Evolutionary conservation across 1,140 invertebrate genomes (phyloP), one percentile per base, ranked within the genome.

Genomic region (Pemphigus obesinymphae): DNA sequence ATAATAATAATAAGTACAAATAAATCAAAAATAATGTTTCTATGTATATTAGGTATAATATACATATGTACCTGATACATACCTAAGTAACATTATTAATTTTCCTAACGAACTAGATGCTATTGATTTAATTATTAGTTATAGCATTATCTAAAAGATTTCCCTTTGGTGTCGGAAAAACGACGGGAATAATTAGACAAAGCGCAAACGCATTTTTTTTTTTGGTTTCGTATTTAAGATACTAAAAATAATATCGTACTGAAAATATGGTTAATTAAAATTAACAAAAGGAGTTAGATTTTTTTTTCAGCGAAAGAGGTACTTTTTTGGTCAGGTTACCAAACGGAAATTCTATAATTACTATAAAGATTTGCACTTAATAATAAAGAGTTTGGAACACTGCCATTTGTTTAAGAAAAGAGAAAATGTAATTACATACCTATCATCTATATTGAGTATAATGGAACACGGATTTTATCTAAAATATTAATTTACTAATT

Each of bases 41-140:
- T n/a, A n/a, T n/a, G n/a, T n/a, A n/a, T n/a, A n/a, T n/a, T n/a
- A n/a, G n/a, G n/a, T n/a, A n/a, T n/a, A n/a, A n/a, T n/a, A n/a
- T n/a, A n/a, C n/a, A n/a, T n/a, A n/a, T n/a, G n/a, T n/a, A n/a
- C n/a, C n/a, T n/a, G n/a, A n/a, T n/a, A n/a, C n/a, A n/a, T n/a
- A n/a, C n/a, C n/a, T n/a, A n/a, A n/a, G n/a, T n/a, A n/a, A n/a
- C n/a, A n/a, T n/a, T n/a, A n/a, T n/a, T n/a, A n/a, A n/a, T n/a
- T n/a, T n/a, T n/a, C n/a, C n/a, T n/a, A n/a, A n/a, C n/a, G n/a
- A n/a, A n/a, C n/a, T n/a, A n/a, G n/a, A n/a, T n/a, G n/a, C n/a
- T 31, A 48, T 72, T 72, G 43, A 50, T 73, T 34, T 31, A 73
- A 73, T 73, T 31, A 73, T 31, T n/a, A 73, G 43, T 8, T 48